Evolutionary conservation across 2,888 invertebrate genomes (phyloP).

Genomic region (Nomada flava): DNA sequence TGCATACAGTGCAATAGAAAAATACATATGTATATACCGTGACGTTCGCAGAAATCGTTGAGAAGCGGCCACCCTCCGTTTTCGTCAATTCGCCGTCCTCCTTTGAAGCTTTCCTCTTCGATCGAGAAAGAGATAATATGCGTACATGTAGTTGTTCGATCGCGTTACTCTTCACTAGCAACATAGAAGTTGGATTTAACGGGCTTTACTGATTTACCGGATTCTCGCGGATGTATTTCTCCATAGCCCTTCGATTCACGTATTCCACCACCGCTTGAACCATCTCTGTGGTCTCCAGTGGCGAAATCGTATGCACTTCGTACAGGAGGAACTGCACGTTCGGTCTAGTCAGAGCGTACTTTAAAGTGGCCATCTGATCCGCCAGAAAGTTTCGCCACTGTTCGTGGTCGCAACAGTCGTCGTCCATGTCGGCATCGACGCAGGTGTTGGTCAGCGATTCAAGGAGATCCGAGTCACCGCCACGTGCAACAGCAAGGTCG

Average conservation of each 20-base stretch:
- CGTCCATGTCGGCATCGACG: background rate
- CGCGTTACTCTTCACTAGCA: background rate
- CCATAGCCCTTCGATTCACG: slow-evolving; percentile 89
- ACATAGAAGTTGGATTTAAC: background rate
- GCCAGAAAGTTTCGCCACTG: slow-evolving; percentile 86
- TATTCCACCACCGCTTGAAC: slow-evolving; percentile 88
- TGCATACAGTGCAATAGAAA: no score
- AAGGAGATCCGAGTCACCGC: slow-evolving; percentile 91
- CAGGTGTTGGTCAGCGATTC: slow-evolving; percentile 85
- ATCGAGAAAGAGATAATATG: background rate
- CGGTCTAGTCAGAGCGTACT: slow-evolving; percentile 91
- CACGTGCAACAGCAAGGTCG: slow-evolving; percentile 88
- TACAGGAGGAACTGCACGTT: slow-evolving; percentile 93
- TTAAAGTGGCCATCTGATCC: slow-evolving; percentile 91
- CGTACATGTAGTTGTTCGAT: fast-evolving
- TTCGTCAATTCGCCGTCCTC: slow-evolving; percentile 3
- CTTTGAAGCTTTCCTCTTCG: slow-evolving; percentile 36
- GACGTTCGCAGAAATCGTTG: slow-evolving; percentile 3
- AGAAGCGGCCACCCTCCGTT: background rate
- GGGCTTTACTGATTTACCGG: slow-evolving; percentile 58
- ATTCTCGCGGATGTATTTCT: slow-evolving; percentile 87
- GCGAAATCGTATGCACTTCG: slow-evolving; percentile 92
- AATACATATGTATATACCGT: slow-evolving; percentile 23
- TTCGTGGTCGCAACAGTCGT: slow-evolving; percentile 30
- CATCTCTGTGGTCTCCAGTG: slow-evolving; percentile 91